These are phyloP conservation scores for Brachynemurus nebulosus DNA, from an alignment of 2,888 invertebrate species.

Conservation along the genomic window DNA sequence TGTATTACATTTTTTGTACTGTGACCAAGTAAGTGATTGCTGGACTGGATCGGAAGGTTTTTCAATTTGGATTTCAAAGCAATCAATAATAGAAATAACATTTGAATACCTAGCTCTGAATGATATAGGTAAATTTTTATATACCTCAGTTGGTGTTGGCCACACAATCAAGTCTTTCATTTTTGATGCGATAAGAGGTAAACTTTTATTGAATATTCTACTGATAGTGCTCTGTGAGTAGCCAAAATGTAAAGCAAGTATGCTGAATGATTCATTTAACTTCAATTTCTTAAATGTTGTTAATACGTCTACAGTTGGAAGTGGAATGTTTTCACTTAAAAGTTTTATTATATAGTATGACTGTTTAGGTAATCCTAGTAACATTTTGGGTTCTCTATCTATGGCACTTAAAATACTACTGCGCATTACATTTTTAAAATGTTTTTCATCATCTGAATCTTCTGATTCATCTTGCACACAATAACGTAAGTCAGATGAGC, in stretches of 20 bases:
- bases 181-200: slow-evolving; percentile 7
- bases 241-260: not conserved
- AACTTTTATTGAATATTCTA: slow-evolving; percentile 7
- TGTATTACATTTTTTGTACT: slow-evolving; percentile 2
- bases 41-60: not conserved
- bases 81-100: slow-evolving; percentile 2
- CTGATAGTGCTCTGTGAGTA: not conserved
- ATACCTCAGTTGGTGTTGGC: slow-evolving; percentile 5
- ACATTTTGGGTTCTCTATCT: slow-evolving; percentile 5
- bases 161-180: slow-evolving; percentile 9
- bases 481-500: no score
- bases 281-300: slow-evolving; percentile 10
- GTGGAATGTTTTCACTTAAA: slow-evolving; percentile 5
- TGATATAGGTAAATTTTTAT: slow-evolving; percentile 7
- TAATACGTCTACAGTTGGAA: slow-evolving; percentile 8
- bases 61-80: slow-evolving; percentile 2
- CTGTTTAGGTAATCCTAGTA: no score
- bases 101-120: slow-evolving; percentile 3
- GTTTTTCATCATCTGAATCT: slow-evolving; percentile 1
- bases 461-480: no score
- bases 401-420: not conserved
- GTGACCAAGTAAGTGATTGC: slow-evolving; percentile 4
- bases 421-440: slow-evolving; percentile 2
- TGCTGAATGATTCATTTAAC: slow-evolving; percentile 3
- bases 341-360: slow-evolving; percentile 10